Base-by-base conservation (phyloP, 2,888 invertebrate species). In the Mylabris sibirica region DNA sequence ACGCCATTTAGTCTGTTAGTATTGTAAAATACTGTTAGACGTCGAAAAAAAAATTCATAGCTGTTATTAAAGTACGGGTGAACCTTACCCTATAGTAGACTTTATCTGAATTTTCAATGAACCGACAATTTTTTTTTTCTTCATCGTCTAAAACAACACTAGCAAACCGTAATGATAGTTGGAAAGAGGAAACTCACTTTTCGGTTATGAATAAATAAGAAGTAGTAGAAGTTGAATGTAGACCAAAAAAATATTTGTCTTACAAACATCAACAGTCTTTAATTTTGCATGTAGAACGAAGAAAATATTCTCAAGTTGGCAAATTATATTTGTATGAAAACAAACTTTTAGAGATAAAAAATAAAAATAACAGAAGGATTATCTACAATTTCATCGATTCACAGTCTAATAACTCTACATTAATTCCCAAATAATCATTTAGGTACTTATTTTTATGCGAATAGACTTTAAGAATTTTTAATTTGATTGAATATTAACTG, bases 1-100 rank as follows among this genome's bases (percentile, higher is more conserved):
- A 63, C 63, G 53, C 59, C 64, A 65, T 65, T 69, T 69, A 59
- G 65, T 66, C 60, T 24, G 8, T 9, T 24, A 26, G 30, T 30
- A 30, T 30, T 30, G 30, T 30, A 26, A 24, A 24, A n/a, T 17
- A 14, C 8, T 17, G 22, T 6, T 4, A 8, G 17, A 34, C 3
- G n/a, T n/a, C n/a, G 12, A 60, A 9, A 60, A 3, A 38, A 38
- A 35, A 38, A 66, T 66, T 26, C 62, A 35, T 34, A 34, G 3
- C 38, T 20, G n/a, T 17, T 60, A 22, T 11, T 60, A 60, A 30
- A 30, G 60, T 30, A 44, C 11, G 49, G 20, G 9, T 8, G 20
- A 49, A 9, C 2, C 20, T 44, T 44, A n/a, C 4, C n/a, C 17
- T 44, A 20, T n/a, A 44, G 44, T 17, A 38, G 38, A 14, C 12